Conservation (phyloP, 2,888 invertebrate species). For the Rotaria magnacalcarata region DNA sequence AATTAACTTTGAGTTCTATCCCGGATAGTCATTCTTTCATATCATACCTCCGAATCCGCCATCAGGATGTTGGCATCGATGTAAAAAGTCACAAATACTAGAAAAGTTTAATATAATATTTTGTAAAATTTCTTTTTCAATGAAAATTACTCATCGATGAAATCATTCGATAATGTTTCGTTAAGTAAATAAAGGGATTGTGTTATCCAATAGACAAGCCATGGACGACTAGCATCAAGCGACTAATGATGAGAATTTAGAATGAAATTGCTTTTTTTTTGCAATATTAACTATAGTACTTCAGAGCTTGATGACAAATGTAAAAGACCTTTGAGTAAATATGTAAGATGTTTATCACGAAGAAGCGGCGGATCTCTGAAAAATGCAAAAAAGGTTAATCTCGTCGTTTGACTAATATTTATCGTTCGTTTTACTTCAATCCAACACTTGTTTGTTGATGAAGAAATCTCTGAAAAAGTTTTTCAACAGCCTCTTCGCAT, state of each 20-base stretch:
- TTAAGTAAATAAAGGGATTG: constrained; percentile 78
- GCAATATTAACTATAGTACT: background rate
- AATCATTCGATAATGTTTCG: constrained; percentile 64
- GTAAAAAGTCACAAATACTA: constrained; percentile 40
- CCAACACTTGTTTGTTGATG: background rate
- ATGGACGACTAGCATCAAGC: constrained; percentile 86
- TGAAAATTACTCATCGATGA: constrained; percentile 53
- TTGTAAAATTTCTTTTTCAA: background rate
- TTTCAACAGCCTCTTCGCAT: background rate
- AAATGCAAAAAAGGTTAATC: background rate
- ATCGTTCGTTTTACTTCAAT: background rate
- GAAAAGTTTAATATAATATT: background rate
- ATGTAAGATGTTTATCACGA: constrained; percentile 37
- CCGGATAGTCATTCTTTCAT: constrained; percentile 47
- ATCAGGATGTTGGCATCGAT: constrained; percentile 40
- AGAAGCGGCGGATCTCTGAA: constrained; percentile 7
- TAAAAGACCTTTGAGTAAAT: constrained; percentile 33
- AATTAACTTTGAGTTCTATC: too few species aligned
- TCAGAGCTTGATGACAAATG: constrained; percentile 26
- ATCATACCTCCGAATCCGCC: constrained; percentile 38
- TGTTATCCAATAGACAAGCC: constrained; percentile 94
- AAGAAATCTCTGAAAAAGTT: background rate
- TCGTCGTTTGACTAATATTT: background rate
- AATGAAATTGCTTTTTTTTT: too few species aligned
- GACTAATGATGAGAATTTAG: background rate